A percentile compares a stretch with the other conserved stretches of the same genome.
Conservation (phyloP, 2,797 vertebrate species). For the Myotis findleyi region DNA sequence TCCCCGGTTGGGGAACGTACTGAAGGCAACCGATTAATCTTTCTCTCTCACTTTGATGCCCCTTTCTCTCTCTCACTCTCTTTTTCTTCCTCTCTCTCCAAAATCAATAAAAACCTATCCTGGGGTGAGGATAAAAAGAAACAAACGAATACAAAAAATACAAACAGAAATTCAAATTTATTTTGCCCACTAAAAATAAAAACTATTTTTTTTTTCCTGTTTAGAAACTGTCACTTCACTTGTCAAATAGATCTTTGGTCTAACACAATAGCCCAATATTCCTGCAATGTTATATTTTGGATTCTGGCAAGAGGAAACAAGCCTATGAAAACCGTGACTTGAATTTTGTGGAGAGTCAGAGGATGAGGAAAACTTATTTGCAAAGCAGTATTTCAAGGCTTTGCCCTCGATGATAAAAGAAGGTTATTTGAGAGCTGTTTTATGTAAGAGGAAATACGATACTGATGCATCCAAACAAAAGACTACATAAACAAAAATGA, state of each 20-base stretch:
- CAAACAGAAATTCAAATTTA: not conserved
- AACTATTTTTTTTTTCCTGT: not conserved
- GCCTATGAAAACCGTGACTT: not conserved
- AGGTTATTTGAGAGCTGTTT: slow-evolving; percentile 19
- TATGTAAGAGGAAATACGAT: slow-evolving; percentile 39
- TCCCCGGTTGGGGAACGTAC: not conserved
- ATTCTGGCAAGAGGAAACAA: not conserved
- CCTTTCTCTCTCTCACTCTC: not conserved
- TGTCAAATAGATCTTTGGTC: slow-evolving; percentile 40
- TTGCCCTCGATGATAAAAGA: slow-evolving; percentile 30
- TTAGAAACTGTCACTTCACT: not conserved
- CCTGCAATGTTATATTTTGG: slow-evolving; percentile 1
- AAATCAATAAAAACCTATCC: not conserved
- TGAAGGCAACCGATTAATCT: not conserved
- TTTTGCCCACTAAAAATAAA: slow-evolving; percentile 33
- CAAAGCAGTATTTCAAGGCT: slow-evolving; percentile 51
- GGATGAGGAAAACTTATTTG: slow-evolving; percentile 37
- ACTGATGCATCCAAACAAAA: slow-evolving; percentile 25
- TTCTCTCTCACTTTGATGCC: not conserved
- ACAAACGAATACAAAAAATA: not conserved
- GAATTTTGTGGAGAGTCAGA: not conserved
- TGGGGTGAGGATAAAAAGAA: not conserved
- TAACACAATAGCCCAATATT: not conserved
- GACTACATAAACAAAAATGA: slow-evolving; percentile 18
- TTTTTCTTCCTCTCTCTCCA: not conserved